These are phyloP conservation scores for Actinostola sp. DNA, from an alignment of 92 coral and sea anemone genomes.

Conservation along the genomic window DNA sequence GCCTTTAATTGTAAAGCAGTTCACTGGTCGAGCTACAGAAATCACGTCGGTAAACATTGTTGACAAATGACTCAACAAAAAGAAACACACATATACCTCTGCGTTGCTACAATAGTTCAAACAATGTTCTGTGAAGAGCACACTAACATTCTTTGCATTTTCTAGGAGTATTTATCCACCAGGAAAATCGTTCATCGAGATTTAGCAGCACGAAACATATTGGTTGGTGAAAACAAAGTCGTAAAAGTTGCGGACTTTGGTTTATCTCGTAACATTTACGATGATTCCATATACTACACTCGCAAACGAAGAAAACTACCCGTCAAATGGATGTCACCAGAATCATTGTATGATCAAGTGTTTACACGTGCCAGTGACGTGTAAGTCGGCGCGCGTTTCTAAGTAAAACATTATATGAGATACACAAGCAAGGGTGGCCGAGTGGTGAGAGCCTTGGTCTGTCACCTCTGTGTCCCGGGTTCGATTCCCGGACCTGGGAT, in stretches of 20 bases:
- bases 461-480: too few species aligned
- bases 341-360: constrained; percentile 36
- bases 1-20: too few species aligned
- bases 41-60: too few species aligned
- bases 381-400: constrained; percentile 24
- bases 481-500: too few species aligned
- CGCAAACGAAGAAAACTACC: constrained; percentile 36
- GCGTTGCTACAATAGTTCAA: too few species aligned
- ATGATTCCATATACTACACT: constrained; percentile 27
- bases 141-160: neutral
- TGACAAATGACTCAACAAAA: too few species aligned
- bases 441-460: too few species aligned
- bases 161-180: constrained; percentile 28
- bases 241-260: constrained; percentile 44
- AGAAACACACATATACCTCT: too few species aligned
- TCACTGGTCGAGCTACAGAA: too few species aligned
- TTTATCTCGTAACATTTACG: constrained; percentile 27
- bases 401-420: too few species aligned
- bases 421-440: too few species aligned
- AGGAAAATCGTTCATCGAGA: constrained; percentile 43
- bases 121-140: too few species aligned
- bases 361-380: constrained; percentile 36
- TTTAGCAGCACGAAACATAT: constrained; percentile 37
- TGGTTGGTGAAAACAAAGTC: constrained; percentile 37
- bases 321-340: constrained; percentile 44